These are phyloP conservation scores for Siniperca chuatsi DNA, from an alignment of 2,113 vertebrate species.

Conservation along the genomic window DNA sequence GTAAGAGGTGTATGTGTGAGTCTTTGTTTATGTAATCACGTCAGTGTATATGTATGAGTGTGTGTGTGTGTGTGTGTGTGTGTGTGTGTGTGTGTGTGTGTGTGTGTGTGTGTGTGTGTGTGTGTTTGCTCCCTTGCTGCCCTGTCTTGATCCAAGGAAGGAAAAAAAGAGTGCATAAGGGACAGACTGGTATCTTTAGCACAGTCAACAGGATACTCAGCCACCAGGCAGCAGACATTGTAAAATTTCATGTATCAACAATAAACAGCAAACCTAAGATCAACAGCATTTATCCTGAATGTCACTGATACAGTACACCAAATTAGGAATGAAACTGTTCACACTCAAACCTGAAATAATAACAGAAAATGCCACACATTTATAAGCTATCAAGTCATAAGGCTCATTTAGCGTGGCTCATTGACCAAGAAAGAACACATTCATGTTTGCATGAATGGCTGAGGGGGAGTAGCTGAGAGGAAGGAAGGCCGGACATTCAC, in stretches of 20 bases:
- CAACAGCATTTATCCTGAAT: constrained; percentile 13
- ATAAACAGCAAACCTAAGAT: constrained; percentile 19
- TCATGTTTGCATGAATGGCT: constrained; percentile 60
- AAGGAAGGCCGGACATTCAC: constrained; percentile 44
- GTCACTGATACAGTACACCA: not conserved
- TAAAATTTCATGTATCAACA: not conserved
- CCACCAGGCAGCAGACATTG: constrained; percentile 17
- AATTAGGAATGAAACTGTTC: constrained; percentile 36
- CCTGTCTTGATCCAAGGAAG: constrained; percentile 49
- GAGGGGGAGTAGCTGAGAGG: constrained; percentile 35
- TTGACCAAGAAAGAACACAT: constrained; percentile 55
- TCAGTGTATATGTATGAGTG: constrained; percentile 13
- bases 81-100: constrained; percentile 1
- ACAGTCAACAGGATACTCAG: constrained; percentile 69
- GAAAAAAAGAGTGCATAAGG: constrained; percentile 49
- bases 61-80: not conserved
- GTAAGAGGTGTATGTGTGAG: constrained; percentile 25
- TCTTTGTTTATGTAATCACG: constrained; percentile 35
- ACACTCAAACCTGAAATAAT: constrained; percentile 29
- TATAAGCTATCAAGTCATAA: constrained; percentile 37
- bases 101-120: constrained; percentile 6
- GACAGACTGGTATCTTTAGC: constrained; percentile 61
- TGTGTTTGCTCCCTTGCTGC: constrained; percentile 40
- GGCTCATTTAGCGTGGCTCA: constrained; percentile 45
- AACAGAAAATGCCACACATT: constrained; percentile 37